Evolutionary conservation across 2,797 vertebrate species (phyloP), one percentile per base, ranked within the genome.

Genomic region (Helostoma temminkii): DNA sequence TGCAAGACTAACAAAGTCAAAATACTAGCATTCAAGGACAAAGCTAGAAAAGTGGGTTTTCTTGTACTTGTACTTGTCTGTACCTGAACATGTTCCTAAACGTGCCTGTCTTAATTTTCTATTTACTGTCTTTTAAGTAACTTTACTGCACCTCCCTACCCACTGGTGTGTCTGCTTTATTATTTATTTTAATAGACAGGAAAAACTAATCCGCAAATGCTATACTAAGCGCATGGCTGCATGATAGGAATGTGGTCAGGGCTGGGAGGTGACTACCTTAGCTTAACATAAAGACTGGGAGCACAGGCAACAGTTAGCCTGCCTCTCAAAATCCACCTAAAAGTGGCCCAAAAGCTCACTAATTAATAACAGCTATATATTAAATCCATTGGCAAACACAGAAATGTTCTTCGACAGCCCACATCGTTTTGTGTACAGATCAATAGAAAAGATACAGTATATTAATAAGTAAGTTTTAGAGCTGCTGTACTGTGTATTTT

Each of bases 1-100:
- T 53, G 28, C 39, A 48, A 67, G 79, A 69, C 73, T 69, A 22
- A 68, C 69, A 80, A 66, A 74, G 41, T 63, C n/a, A 56, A 37
- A 11, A 5, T 22, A 41, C 32, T 75, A 26, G 32, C 30, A 62
- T 77, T 66, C 21, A 68, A 67, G 57, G 26, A 52, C 66, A 55
- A 73, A 65, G 30, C 21, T 22, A n/a, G 25, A 7, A 16, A 39
- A 48, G n/a, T 7, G 56, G 19, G 6, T 49, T 55, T 58, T 54
- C 9, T 66, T 64, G 26, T 46, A 46, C 18, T 50, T 9, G 21
- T 12, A n/a, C n/a, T n/a, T n/a, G n/a, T n/a, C n/a, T n/a, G n/a
- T n/a, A 41, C 39, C 9, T 39, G 37, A 39, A 39, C 37, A 14
- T 39, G 37, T 18, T 39, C 34, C 11, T 11, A 12, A 36, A 36